Evolutionary conservation across 1,140 invertebrate genomes (phyloP).

Genomic region (Antheraea pernyi): DNA sequence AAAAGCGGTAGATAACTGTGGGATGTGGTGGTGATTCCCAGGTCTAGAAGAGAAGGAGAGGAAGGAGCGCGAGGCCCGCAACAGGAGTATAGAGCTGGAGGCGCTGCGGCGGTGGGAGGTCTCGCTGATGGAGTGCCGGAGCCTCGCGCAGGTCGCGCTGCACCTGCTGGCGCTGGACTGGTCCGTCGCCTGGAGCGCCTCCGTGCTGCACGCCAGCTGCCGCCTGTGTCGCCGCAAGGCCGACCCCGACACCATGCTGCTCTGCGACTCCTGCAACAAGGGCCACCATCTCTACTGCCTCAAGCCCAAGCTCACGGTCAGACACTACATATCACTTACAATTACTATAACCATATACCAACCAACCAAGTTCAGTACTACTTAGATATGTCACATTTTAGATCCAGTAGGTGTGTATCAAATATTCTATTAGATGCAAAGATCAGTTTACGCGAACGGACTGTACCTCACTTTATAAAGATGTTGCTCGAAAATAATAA

Average conservation of each 20-base stretch:
- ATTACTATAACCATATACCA: too few relatives aligned
- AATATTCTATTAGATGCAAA: too few relatives aligned
- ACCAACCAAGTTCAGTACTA: too few relatives aligned
- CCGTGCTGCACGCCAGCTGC: conserved; percentile 91
- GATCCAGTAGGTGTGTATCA: too few relatives aligned
- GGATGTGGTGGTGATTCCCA: conserved; percentile 19
- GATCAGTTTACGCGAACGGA: too few relatives aligned
- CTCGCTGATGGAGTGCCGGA: conserved; percentile 90
- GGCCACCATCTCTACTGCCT: conserved; percentile 97
- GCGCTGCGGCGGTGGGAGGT: conserved; percentile 90
- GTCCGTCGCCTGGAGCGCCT: conserved; percentile 87
- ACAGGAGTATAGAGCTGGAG: conserved; percentile 55
- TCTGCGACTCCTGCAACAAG: conserved; percentile 96
- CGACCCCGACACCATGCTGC: conserved; percentile 94
- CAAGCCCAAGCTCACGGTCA: conserved; percentile 91
- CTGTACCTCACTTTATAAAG: too few relatives aligned
- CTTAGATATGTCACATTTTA: too few relatives aligned
- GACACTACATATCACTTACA: too few relatives aligned
- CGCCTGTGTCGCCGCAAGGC: conserved; percentile 89
- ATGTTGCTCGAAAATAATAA: too few relatives aligned
- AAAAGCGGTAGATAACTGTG: too few relatives aligned
- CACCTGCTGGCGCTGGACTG: conserved; percentile 86
- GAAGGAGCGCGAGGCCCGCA: conserved; percentile 58
- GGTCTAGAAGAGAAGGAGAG: conserved; percentile 71
- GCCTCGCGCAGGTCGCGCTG: conserved; percentile 82